Evolutionary conservation across 2,888 invertebrate genomes (phyloP).

Genomic region (Hemicrepidius hirtus): DNA sequence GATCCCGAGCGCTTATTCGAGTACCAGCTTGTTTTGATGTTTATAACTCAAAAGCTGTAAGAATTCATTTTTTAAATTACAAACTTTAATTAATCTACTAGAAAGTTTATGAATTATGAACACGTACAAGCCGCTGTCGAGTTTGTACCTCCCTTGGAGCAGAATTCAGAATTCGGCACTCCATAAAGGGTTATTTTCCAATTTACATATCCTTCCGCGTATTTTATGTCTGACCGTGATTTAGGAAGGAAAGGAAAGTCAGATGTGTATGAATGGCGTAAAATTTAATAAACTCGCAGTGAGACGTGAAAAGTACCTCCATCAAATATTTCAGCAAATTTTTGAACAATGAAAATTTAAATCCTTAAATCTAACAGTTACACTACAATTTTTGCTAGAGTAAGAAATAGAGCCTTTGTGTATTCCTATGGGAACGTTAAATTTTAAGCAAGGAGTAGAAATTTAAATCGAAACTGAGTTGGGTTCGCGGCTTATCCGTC

Average conservation of each 20-base stretch:
- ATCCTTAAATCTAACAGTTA: not conserved
- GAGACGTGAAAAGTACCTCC: not conserved
- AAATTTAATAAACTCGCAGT: conserved; percentile 21
- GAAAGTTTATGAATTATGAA: conserved; percentile 26
- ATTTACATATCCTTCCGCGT: conserved; percentile 28
- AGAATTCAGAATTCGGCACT: conserved; percentile 18
- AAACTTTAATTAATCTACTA: conserved; percentile 7
- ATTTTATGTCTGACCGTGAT: conserved; percentile 22
- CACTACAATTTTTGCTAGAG: conserved; percentile 9
- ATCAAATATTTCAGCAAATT: conserved; percentile 1
- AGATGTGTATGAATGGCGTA: conserved; percentile 2
- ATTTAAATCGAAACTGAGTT: not conserved
- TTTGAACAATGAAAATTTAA: not conserved
- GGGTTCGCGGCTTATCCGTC: not conserved
- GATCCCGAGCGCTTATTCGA: not conserved
- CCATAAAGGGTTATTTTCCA: conserved; percentile 27
- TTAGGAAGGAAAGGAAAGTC: conserved; percentile 9
- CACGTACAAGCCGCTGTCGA: conserved; percentile 13
- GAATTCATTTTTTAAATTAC: conserved; percentile 6
- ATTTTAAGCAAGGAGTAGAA: not conserved
- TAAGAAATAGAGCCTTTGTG: not conserved
- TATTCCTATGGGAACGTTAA: not conserved
- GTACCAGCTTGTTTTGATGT: not conserved
- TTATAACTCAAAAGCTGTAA: not conserved
- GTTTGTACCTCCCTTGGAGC: conserved; percentile 20